phyloP scores from a whole-genome alignment of 2,888 invertebrate species.

The Atethmia centrago region DNA sequence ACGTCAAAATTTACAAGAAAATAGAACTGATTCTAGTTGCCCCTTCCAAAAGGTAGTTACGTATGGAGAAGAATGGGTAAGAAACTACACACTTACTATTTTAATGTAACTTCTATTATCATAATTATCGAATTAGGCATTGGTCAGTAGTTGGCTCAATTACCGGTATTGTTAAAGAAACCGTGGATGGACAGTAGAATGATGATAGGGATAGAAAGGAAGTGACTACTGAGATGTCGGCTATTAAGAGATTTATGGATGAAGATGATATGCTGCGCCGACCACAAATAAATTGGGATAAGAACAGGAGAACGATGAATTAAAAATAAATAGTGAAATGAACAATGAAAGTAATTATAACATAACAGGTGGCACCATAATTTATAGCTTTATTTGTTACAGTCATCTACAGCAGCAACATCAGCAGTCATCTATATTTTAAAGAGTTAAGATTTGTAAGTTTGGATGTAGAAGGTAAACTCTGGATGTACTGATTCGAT shows the following conservation, averaged over 20 bases:
- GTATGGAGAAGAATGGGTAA: too few relatives aligned
- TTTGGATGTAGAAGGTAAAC: too few relatives aligned
- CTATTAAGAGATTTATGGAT: neutral
- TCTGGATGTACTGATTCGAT: too few relatives aligned
- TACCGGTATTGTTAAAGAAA: neutral
- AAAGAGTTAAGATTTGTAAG: too few relatives aligned
- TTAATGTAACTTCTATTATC: neutral
- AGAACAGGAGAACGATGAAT: neutral
- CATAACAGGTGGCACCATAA: neutral
- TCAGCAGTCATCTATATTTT: too few relatives aligned
- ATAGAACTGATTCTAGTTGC: neutral
- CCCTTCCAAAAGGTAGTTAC: neutral
- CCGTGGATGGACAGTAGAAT: neutral
- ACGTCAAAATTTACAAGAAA: neutral
- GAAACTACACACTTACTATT: neutral
- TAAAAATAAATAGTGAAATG: neutral
- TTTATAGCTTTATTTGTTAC: neutral
- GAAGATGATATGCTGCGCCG: too few relatives aligned
- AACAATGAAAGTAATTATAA: neutral
- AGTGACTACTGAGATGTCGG: neutral
- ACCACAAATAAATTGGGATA: neutral
- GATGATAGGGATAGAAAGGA: neutral
- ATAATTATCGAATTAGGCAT: neutral
- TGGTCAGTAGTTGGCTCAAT: neutral
- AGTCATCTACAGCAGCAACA: too few relatives aligned